phyloP scores from a whole-genome alignment of 2,797 vertebrate species.

The Holocentrus rufus region DNA sequence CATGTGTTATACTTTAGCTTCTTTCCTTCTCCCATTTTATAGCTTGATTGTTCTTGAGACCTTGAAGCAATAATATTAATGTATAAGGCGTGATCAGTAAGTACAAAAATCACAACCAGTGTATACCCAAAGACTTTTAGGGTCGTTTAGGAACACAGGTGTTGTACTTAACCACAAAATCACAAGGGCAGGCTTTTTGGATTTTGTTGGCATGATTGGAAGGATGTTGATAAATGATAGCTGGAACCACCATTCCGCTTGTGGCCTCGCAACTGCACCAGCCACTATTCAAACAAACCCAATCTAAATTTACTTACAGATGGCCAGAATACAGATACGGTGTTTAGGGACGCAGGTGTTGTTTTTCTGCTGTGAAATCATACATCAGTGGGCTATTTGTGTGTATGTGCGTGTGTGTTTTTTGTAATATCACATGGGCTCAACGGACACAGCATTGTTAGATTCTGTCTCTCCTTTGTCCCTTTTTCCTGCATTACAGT shows the following conservation, averaged over 20 bases:
- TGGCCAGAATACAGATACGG: constrained; percentile 1
- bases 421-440: background rate
- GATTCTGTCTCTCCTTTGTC: background rate
- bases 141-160: background rate
- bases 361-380: constrained; percentile 17
- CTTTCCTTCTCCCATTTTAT: background rate
- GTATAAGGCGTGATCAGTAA: background rate
- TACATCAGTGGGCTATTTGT: background rate
- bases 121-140: background rate
- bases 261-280: background rate
- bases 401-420: background rate
- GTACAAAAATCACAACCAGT: background rate
- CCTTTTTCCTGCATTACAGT: constrained; percentile 2
- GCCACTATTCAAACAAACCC: background rate
- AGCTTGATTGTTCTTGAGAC: background rate
- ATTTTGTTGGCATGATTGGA: constrained; percentile 1
- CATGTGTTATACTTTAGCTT: background rate
- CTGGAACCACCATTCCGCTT: background rate
- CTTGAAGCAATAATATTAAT: too few relatives aligned
- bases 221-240: background rate
- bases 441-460: background rate
- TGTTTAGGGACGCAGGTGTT: constrained; percentile 36
- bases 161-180: background rate
- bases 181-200: background rate
- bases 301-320: constrained; percentile 4